Evolutionary conservation across 2,888 invertebrate genomes (phyloP), one percentile per base, ranked within the genome.

Genomic region (Junonia oenone): DNA sequence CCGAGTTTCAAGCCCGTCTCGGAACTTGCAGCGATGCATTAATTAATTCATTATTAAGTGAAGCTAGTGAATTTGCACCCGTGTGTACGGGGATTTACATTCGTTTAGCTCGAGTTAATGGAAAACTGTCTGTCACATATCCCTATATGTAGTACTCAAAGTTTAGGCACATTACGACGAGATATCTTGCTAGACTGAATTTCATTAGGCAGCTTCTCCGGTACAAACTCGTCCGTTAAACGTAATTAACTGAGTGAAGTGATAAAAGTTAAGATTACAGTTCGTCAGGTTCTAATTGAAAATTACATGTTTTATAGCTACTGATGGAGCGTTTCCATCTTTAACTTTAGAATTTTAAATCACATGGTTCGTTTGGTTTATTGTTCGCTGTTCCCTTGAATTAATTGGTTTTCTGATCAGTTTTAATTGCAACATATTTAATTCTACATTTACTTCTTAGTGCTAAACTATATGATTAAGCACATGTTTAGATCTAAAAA

Each of bases 41-140:
- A 80, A 83, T 83, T 83, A 83, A 80, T 81, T 78, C 62, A 79
- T 78, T 79, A 81, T 80, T 80, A 81, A 83, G 76, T 68, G 65
- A 66, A 45, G 54, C 29, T 48, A 38, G 49, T 15, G 48, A 58
- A 56, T 58, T 47, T 50, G 45, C 52, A 38, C 54, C 55, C 56
- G 59, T 60, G 62, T 59, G 61, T 55, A 48, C 51, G 33, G 51
- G 63, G 65, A 65, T 66, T 66, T 66, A 64, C 64, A 64, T 64
- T 59, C 63, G 62, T 56, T 63, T 65, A 66, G 58, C 57, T 55
- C 46, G 47, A 62, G 60, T 65, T 68, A 65, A 64, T 64, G 61
- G 62, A 62, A 61, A 64, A 59, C 54, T 55, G 61, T 59, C 53
- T 56, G 56, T 60, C 59, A 60, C 55, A 55, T 35, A 50, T 60